These are phyloP conservation scores for Pentalonia nigronervosa DNA, from an alignment of 1,140 invertebrate species.

Conservation along the genomic window DNA sequence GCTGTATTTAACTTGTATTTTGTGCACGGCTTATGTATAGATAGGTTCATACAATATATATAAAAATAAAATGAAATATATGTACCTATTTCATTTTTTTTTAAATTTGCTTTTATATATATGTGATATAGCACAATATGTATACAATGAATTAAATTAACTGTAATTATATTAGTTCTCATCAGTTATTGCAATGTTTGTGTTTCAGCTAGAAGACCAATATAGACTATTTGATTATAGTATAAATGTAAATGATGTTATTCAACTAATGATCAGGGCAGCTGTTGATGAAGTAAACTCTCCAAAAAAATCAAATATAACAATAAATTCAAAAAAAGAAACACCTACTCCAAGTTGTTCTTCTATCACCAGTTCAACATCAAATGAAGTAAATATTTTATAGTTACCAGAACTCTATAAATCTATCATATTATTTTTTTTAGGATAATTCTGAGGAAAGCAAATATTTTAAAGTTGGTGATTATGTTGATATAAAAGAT, in stretches of 20 bases:
- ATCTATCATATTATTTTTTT: not conserved
- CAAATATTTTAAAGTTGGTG: constrained; percentile 67
- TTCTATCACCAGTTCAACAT: not conserved
- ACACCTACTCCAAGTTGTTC: not conserved
- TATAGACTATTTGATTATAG: constrained; percentile 81
- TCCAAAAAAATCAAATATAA: not conserved
- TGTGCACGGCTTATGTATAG: not conserved
- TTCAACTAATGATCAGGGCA: constrained; percentile 68
- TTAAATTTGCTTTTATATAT: not conserved
- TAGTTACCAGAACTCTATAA: not conserved
- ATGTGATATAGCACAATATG: not conserved
- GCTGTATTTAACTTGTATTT: not conserved
- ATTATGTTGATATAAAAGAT: constrained; percentile 75
- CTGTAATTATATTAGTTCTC: not conserved
- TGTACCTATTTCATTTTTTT: not conserved
- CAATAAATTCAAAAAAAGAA: not conserved
- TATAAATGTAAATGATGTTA: constrained; percentile 80
- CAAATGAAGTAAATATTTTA: constrained; percentile 15
- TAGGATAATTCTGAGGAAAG: constrained; percentile 5
- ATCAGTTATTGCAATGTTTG: not conserved
- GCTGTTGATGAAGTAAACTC: not conserved
- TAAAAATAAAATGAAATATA: too few relatives aligned
- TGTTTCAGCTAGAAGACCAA: constrained; percentile 74
- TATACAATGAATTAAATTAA: not conserved
- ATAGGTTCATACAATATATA: not conserved